Evolutionary conservation across 2,113 vertebrate genomes (phyloP).

Genomic region (Boulengeromyrus knoepffleri): DNA sequence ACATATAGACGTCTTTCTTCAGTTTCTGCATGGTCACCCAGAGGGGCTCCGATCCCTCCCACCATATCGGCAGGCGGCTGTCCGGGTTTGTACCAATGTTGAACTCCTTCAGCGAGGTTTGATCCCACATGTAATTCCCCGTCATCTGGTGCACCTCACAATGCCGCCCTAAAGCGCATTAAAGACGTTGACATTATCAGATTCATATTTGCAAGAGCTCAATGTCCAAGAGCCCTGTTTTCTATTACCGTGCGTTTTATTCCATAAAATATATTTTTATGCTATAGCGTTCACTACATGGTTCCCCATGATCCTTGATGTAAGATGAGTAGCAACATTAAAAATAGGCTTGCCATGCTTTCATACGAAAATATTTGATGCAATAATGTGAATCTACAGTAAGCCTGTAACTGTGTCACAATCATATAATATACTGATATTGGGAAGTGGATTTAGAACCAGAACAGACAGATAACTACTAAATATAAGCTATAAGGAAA

Average conservation of each 20-base stretch:
- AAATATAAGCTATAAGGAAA: not conserved
- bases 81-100: conserved; percentile 79
- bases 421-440: not conserved
- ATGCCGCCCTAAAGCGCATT: conserved; percentile 67
- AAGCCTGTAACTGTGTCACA: not conserved
- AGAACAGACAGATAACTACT: not conserved
- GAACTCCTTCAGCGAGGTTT: conserved; percentile 68
- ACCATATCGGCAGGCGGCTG: conserved; percentile 84
- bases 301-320: not conserved
- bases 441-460: not conserved
- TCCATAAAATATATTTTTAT: no score
- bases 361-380: not conserved
- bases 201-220: not conserved
- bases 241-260: not conserved
- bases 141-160: conserved; percentile 86
- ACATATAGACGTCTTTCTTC: conserved; percentile 79
- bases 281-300: no score
- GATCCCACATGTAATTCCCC: conserved; percentile 95
- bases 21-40: conserved; percentile 87
- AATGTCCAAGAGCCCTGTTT: not conserved
- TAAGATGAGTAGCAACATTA: not conserved
- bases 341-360: not conserved
- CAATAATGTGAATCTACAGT: not conserved
- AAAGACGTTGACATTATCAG: not conserved
- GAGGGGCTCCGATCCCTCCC: conserved; percentile 87